Evolutionary conservation across 2,888 invertebrate genomes (phyloP).

Genomic region (Aromia moschata): DNA sequence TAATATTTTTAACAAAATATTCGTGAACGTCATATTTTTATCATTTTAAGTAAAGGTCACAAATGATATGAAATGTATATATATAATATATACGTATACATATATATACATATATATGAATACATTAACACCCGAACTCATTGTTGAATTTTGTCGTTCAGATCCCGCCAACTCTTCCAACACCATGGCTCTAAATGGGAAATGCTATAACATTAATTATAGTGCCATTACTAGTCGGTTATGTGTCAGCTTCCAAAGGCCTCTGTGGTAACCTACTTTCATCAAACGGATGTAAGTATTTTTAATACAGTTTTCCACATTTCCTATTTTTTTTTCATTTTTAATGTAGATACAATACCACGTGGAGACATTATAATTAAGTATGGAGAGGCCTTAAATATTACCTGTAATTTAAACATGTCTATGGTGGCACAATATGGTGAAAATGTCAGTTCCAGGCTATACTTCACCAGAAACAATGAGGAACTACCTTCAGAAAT

Average conservation of each 20-base stretch:
- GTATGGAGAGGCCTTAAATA: conserved; percentile 70
- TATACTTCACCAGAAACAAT: conserved; percentile 63
- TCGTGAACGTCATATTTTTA: too few species aligned
- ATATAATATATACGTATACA: too few species aligned
- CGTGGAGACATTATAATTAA: conserved; percentile 63
- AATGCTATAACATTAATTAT: conserved; percentile 5
- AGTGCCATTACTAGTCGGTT: background rate
- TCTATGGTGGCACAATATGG: conserved; percentile 62
- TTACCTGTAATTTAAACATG: conserved; percentile 71
- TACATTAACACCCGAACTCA: too few species aligned
- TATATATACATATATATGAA: too few species aligned
- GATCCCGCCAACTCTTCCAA: too few species aligned
- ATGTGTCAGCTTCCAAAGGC: background rate
- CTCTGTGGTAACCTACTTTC: background rate
- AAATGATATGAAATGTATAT: too few species aligned
- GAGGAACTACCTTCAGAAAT: conserved; percentile 60
- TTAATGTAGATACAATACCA: conserved; percentile 57
- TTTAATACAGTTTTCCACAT: conserved; percentile 3
- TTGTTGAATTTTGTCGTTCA: too few species aligned
- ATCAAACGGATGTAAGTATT: conserved; percentile 38
- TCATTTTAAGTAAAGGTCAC: too few species aligned
- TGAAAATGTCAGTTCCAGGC: conserved; percentile 64
- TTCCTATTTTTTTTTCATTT: background rate
- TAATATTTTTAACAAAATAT: too few species aligned
- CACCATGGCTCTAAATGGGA: conserved; percentile 8